Percentiles rank a stretch among this genome's conserved stretches.
phyloP scores from a whole-genome alignment of 1,140 invertebrate species.

The Nylanderia fulva region DNA sequence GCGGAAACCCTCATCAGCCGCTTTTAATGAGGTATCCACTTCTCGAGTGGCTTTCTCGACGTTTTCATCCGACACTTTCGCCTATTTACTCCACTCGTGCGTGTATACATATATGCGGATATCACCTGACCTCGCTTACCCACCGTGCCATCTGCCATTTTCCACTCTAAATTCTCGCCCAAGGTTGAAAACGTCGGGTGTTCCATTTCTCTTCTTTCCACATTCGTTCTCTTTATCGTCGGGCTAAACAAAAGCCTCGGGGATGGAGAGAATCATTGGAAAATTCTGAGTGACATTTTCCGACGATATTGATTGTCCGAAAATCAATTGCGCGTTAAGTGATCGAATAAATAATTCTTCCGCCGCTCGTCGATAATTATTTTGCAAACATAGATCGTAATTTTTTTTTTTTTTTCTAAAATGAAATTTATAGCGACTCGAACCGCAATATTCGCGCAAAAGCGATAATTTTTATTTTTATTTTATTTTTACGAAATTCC shows the following conservation, averaged over 20 bases:
- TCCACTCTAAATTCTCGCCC: conserved; percentile 33
- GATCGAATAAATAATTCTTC: not conserved
- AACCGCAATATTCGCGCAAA: not conserved
- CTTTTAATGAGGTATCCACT: conserved; percentile 71
- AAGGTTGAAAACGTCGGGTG: conserved; percentile 40
- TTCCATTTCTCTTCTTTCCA: not conserved
- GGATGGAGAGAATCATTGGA: not conserved
- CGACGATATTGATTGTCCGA: not conserved
- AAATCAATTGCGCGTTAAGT: not conserved
- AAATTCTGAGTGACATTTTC: not conserved
- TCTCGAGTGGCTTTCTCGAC: conserved; percentile 36
- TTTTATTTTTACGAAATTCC: not conserved
- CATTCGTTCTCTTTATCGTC: conserved; percentile 21
- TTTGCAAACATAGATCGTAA: not conserved
- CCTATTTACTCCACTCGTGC: conserved; percentile 5
- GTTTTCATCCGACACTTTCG: conserved; percentile 58
- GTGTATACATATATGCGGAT: not conserved
- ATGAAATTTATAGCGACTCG: no score
- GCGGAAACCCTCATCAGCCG: conserved; percentile 42
- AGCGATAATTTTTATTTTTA: not conserved
- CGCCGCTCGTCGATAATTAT: not conserved
- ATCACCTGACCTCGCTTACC: conserved; percentile 33
- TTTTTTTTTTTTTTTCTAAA: no score
- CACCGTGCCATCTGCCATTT: not conserved
- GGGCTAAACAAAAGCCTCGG: conserved; percentile 25